phyloP scores from a whole-genome alignment of 1,140 invertebrate genomes.

The Brachionus rubens region DNA sequence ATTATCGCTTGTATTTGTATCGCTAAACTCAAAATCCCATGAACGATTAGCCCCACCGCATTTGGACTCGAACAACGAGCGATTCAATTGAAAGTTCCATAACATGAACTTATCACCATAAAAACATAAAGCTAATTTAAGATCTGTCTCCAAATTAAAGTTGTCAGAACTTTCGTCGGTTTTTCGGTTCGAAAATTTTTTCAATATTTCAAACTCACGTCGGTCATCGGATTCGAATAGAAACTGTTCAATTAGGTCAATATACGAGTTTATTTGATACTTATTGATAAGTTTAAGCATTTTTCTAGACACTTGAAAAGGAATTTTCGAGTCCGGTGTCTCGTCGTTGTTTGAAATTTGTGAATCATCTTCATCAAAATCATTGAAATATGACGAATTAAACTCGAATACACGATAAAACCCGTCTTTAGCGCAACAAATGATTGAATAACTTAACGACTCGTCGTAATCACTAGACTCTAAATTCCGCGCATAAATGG shows the following conservation, averaged over 20 bases:
- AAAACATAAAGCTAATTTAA: slow-evolving; percentile 33
- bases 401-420: slow-evolving; percentile 38
- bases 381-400: neutral
- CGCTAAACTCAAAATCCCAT: slow-evolving; percentile 28
- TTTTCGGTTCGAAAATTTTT: neutral
- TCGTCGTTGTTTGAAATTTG: neutral
- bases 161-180: neutral
- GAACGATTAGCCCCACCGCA: slow-evolving; percentile 38
- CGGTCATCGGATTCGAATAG: slow-evolving; percentile 14
- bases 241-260: slow-evolving; percentile 37
- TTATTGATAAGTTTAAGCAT: slow-evolving; percentile 43
- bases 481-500: slow-evolving; percentile 22
- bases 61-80: slow-evolving; percentile 1
- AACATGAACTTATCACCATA: slow-evolving; percentile 44
- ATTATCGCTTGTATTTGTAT: neutral
- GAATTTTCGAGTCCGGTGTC: neutral
- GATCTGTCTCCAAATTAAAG: neutral
- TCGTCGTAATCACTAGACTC: neutral
- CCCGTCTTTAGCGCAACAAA: slow-evolving; percentile 39
- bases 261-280: slow-evolving; percentile 40
- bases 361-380: neutral
- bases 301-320: neutral
- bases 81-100: slow-evolving; percentile 35
- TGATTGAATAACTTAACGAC: neutral
- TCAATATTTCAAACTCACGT: neutral